phyloP scores from a whole-genome alignment of 2,113 vertebrate genomes.

The Crotalus tigris region DNA sequence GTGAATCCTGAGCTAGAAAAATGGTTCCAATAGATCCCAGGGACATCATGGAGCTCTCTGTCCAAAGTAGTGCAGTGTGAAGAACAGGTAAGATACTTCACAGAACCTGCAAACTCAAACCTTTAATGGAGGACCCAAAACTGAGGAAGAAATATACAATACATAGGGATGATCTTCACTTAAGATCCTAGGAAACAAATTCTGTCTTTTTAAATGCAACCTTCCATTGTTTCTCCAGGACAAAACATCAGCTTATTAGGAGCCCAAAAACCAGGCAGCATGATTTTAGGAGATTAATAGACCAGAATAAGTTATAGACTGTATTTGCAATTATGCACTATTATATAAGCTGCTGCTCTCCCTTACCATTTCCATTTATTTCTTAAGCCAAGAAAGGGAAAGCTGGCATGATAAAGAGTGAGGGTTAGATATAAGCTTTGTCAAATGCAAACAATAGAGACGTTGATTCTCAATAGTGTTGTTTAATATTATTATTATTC shows the following conservation, averaged over 20 bases:
- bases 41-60: background rate
- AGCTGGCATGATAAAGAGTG: background rate
- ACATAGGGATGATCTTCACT: background rate
- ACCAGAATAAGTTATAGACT: background rate
- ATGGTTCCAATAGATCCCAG: background rate
- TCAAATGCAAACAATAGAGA: background rate
- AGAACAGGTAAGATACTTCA: background rate
- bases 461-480: background rate
- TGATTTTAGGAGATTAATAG: background rate
- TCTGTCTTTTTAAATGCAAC: background rate
- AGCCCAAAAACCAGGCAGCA: background rate
- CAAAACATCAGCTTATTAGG: background rate
- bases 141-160: background rate
- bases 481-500: background rate
- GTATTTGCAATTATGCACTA: background rate
- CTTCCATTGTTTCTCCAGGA: background rate
- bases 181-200: background rate
- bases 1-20: background rate
- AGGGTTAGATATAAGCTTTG: background rate
- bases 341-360: background rate
- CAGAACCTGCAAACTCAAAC: background rate
- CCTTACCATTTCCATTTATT: background rate
- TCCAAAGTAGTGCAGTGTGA: background rate
- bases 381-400: background rate
- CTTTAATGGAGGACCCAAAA: background rate